Evolutionary conservation across 2,113 vertebrate species (phyloP).

Genomic region (Panthera uncia): DNA sequence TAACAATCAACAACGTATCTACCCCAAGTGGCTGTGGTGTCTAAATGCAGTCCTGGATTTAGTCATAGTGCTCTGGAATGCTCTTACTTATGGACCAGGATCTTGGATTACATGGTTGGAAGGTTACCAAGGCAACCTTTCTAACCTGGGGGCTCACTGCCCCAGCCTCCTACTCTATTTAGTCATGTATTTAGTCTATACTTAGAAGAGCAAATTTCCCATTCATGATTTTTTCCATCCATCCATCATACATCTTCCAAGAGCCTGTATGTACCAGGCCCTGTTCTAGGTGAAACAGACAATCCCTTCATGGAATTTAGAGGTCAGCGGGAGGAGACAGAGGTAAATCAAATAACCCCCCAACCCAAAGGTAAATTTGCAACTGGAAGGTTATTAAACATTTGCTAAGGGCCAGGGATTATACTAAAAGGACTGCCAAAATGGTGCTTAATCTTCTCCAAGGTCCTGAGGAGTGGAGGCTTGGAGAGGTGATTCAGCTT

Average conservation of each 20-base stretch:
- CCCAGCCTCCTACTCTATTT: background rate
- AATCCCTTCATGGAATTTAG: background rate
- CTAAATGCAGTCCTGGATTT: background rate
- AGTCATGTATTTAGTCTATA: background rate
- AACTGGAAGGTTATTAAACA: background rate
- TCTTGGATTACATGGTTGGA: background rate
- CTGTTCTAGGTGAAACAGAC: background rate
- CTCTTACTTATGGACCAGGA: background rate
- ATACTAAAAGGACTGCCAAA: background rate
- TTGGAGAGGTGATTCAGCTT: background rate
- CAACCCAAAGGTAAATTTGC: background rate
- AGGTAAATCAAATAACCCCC: background rate
- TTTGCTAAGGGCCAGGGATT: background rate
- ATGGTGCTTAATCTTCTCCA: background rate
- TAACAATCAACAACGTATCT: background rate
- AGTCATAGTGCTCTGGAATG: background rate
- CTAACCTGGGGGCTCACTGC: background rate
- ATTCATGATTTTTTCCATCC: background rate
- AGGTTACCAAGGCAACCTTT: background rate
- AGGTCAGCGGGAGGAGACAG: background rate
- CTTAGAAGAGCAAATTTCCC: background rate
- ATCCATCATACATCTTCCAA: background rate
- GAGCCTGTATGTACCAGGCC: background rate
- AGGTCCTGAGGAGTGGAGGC: background rate
- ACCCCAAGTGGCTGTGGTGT: background rate